These are phyloP conservation scores for Pocillopora grandis DNA, from an alignment of 92 coral and sea anemone genomes.

Conservation along the genomic window DNA sequence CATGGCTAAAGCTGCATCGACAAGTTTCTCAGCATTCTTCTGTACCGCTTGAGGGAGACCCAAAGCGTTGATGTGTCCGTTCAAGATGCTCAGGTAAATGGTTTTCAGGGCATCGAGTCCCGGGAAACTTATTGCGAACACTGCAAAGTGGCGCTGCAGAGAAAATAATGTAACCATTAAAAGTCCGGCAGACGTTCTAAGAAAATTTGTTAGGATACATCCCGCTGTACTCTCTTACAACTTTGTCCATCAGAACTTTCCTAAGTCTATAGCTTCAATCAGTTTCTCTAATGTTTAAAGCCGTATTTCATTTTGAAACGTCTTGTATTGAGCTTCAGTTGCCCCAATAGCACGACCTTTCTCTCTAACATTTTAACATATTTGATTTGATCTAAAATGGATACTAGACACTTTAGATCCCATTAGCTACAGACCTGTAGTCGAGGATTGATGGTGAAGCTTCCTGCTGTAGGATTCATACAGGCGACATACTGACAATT, in stretches of 20 bases:
- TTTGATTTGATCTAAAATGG: not conserved
- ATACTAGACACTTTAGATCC: not conserved
- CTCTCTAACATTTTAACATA: too few relatives aligned
- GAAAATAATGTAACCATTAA: not conserved
- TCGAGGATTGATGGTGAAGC: conserved; percentile 99
- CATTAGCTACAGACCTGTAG: conserved; percentile 60
- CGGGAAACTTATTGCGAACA: conserved; percentile 98
- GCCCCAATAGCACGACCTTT: too few relatives aligned
- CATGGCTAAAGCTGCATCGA: conserved; percentile 94
- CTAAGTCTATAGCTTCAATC: too few relatives aligned
- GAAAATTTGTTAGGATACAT: too few relatives aligned
- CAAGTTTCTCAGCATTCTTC: conserved; percentile 82
- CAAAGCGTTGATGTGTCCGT: conserved; percentile 80
- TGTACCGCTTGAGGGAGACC: conserved; percentile 62
- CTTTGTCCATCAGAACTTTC: too few relatives aligned
- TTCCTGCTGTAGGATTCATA: conserved; percentile 99
- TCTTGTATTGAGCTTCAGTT: too few relatives aligned
- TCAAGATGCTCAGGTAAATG: conserved; percentile 87
- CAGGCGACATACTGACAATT: conserved; percentile 99
- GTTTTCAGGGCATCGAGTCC: conserved; percentile 99
- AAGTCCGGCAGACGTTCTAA: not conserved
- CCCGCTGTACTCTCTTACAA: too few relatives aligned
- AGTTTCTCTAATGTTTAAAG: too few relatives aligned
- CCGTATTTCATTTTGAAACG: too few relatives aligned
- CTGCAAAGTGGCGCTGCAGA: conserved; percentile 92